Conservation (phyloP, 64 coral and sea anemone genomes). For the Platygyra sinensis region DNA sequence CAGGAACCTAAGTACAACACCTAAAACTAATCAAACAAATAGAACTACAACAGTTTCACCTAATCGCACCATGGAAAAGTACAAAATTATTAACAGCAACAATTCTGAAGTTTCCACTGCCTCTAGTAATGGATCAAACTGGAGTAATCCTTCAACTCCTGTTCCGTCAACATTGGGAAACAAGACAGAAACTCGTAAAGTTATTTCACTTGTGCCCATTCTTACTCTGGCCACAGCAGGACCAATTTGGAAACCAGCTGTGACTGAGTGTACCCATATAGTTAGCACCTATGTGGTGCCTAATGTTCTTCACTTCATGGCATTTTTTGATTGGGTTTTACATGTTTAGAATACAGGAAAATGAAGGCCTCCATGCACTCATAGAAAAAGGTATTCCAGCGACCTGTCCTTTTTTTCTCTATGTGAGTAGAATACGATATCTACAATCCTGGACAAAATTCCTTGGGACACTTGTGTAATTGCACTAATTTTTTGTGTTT, state of each 20-base stretch:
- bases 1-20: constrained; percentile 9
- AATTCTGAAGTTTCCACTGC: not conserved
- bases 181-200: not conserved
- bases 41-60: constrained; percentile 7
- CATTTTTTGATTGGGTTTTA: constrained; percentile 82
- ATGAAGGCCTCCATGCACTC: constrained; percentile 74
- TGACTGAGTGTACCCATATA: constrained; percentile 84
- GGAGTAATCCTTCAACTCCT: not conserved
- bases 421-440: no score
- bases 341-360: constrained; percentile 82
- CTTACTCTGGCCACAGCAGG: constrained; percentile 4
- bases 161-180: not conserved
- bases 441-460: no score
- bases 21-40: constrained; percentile 21
- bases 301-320: constrained; percentile 72
- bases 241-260: constrained; percentile 66
- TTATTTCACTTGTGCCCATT: not conserved
- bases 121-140: not conserved
- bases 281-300: constrained; percentile 84
- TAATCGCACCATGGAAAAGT: not conserved
- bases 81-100: not conserved
- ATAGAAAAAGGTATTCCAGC: constrained; percentile 87
- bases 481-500: no score
- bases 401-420: no score
- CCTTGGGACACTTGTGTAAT: no score